Evolutionary conservation across 2,888 invertebrate genomes (phyloP).

Genomic region (Ctenicera cuprea): DNA sequence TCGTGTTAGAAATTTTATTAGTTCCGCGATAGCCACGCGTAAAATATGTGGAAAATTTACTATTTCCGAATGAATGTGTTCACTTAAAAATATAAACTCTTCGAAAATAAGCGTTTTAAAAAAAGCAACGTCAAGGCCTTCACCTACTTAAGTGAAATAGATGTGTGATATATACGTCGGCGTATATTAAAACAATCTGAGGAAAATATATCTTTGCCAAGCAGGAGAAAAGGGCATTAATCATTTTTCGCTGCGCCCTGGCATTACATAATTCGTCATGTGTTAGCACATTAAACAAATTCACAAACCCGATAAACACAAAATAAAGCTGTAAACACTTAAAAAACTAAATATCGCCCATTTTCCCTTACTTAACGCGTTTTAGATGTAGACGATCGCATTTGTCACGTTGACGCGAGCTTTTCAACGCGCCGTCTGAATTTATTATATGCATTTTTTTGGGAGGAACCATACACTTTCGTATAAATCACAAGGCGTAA

Average conservation of each 20-base stretch:
- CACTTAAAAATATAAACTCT: conserved; percentile 2
- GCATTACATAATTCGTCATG: conserved; percentile 26
- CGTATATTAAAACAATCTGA: conserved; percentile 26
- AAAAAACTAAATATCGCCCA: conserved; percentile 15
- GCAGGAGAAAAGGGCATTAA: conserved; percentile 18
- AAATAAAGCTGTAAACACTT: conserved; percentile 38
- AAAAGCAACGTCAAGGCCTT: conserved; percentile 19
- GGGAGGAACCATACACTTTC: conserved; percentile 37
- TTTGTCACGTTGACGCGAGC: conserved; percentile 40
- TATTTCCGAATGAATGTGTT: neutral
- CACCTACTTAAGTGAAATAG: conserved; percentile 27
- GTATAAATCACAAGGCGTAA: conserved; percentile 38
- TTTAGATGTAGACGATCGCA: conserved; percentile 32
- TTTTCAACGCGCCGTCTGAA: conserved; percentile 36
- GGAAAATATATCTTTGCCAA: conserved; percentile 14
- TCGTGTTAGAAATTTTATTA: neutral
- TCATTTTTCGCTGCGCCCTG: conserved; percentile 14
- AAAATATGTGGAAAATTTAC: neutral
- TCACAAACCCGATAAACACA: conserved; percentile 28
- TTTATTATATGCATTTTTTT: conserved; percentile 40
- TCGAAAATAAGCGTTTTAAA: neutral
- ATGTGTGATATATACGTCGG: conserved; percentile 17
- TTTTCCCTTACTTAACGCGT: conserved; percentile 37
- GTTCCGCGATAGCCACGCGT: neutral
- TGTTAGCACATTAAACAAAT: conserved; percentile 32